These are phyloP conservation scores for Cygnus atratus DNA, from an alignment of 2,113 vertebrate genomes.

Conservation along the genomic window DNA sequence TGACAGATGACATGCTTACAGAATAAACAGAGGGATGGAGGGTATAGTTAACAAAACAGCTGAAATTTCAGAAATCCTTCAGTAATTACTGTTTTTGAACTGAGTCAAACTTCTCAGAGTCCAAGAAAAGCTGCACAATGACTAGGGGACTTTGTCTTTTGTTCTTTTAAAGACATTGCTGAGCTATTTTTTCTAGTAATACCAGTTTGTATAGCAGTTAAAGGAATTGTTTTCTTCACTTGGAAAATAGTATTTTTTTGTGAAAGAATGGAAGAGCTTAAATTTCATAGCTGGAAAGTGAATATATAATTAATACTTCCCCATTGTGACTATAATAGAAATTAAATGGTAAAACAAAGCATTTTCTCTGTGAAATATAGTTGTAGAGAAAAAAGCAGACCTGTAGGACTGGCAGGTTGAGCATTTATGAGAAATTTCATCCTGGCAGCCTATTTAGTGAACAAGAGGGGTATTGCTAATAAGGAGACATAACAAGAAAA, in stretches of 20 bases:
- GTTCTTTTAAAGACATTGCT: neutral
- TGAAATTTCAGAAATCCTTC: neutral
- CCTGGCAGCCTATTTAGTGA: neutral
- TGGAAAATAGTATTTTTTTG: neutral
- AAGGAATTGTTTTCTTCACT: neutral
- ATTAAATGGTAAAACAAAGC: neutral
- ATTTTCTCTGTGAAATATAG: neutral
- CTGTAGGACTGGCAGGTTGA: neutral
- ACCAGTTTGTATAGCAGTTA: neutral
- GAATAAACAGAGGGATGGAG: neutral
- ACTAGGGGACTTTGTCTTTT: neutral
- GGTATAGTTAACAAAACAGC: neutral
- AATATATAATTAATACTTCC: constrained; percentile 36
- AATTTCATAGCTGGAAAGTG: neutral
- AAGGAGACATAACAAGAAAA: neutral
- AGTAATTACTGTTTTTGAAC: neutral
- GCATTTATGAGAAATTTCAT: neutral
- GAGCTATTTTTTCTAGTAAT: neutral
- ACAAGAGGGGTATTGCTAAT: neutral
- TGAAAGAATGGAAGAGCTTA: neutral
- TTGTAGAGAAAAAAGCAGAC: neutral
- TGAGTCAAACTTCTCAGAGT: neutral
- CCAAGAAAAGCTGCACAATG: neutral
- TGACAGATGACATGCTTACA: neutral
- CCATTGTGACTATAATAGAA: neutral